Conservation (phyloP, 2,797 vertebrate species). For the Galaxias olidus region DNA sequence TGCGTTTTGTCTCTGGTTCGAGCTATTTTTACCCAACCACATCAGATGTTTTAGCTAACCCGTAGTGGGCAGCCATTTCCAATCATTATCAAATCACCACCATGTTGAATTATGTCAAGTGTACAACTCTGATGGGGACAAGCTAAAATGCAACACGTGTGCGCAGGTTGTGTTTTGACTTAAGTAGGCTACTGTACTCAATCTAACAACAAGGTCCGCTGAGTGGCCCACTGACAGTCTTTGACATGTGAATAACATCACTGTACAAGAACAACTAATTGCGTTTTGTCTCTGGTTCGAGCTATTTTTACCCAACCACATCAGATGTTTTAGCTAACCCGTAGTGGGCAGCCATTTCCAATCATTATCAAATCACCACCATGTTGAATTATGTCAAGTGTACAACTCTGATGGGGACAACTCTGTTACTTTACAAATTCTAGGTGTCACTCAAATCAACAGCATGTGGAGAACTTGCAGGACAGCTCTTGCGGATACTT, state of each 20-base stretch:
- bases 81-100: not conserved
- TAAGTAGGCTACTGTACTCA: slow-evolving; percentile 55
- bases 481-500: slow-evolving; percentile 29
- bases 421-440: not conserved
- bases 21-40: slow-evolving; percentile 17
- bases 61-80: not conserved
- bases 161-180: slow-evolving; percentile 47
- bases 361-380: not conserved
- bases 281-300: slow-evolving; percentile 46
- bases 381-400: not conserved
- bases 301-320: slow-evolving; percentile 14
- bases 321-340: not conserved
- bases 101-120: not conserved
- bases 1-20: slow-evolving; percentile 47
- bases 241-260: slow-evolving; percentile 1
- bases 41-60: not conserved
- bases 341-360: not conserved
- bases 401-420: not conserved
- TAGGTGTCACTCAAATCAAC: too few species aligned
- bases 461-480: slow-evolving; percentile 21
- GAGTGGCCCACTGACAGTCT: not conserved
- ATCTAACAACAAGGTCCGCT: slow-evolving; percentile 27
- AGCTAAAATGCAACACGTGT: slow-evolving; percentile 36
- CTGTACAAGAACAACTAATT: slow-evolving; percentile 45
- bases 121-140: not conserved